These are phyloP conservation scores for Sarcophaga variegata DNA, from an alignment of 2,888 invertebrate species.

Conservation along the genomic window DNA sequence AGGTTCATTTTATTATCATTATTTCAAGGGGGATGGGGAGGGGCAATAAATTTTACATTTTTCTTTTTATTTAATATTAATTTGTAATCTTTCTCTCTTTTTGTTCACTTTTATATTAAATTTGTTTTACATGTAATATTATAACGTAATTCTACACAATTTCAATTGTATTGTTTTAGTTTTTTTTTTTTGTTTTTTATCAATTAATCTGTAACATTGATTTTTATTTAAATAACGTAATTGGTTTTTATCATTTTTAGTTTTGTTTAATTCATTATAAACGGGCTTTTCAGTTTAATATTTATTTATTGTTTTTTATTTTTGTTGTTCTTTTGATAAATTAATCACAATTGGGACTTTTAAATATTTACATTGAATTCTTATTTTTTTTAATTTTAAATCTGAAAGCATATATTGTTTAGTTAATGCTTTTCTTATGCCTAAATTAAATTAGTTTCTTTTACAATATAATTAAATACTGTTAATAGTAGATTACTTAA, in stretches of 20 bases:
- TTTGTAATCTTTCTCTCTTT: constrained; percentile 20
- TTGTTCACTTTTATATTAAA: constrained; percentile 47
- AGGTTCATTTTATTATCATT: constrained; percentile 67
- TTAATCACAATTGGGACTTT: constrained; percentile 62
- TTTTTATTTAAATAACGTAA: constrained; percentile 44
- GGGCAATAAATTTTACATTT: constrained; percentile 32
- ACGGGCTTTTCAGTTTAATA: constrained; percentile 12
- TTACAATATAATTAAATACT: constrained; percentile 49
- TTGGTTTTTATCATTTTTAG: constrained; percentile 39
- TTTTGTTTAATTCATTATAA: constrained; percentile 33
- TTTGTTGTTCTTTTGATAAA: constrained; percentile 29
- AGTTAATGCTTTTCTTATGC: neutral
- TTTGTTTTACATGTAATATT: constrained; percentile 47
- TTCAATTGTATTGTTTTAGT: constrained; percentile 7
- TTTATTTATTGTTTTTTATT: neutral
- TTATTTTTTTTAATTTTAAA: constrained; percentile 6
- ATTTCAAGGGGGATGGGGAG: constrained; percentile 47
- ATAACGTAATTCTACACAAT: constrained; percentile 58
- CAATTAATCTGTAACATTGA: constrained; percentile 59
- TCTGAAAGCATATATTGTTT: constrained; percentile 15
- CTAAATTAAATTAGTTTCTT: neutral
- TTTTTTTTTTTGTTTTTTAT: constrained; percentile 31
- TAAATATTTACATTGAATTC: constrained; percentile 51
- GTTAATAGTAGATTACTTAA: constrained; percentile 48
- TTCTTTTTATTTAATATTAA: constrained; percentile 38